Percentiles rank a stretch among this genome's conserved stretches.
Evolutionary conservation across 2,113 vertebrate genomes (phyloP).

Genomic region (Nothobranchius kuhntae): DNA sequence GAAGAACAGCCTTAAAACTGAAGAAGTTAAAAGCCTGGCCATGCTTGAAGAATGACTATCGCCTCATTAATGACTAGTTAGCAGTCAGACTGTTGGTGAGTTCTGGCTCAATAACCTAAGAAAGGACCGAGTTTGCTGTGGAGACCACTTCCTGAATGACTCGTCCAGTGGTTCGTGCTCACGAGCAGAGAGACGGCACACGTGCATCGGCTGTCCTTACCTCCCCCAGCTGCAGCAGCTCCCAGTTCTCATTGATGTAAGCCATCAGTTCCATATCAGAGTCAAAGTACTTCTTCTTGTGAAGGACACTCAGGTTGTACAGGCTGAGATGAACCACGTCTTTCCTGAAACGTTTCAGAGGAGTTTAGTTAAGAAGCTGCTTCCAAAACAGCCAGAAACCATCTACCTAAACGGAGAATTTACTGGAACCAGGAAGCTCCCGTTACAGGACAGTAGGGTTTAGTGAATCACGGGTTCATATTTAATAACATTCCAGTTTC

Average conservation of each 20-base stretch:
- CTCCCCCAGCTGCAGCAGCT: conserved; percentile 92
- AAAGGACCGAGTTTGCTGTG: too few species aligned
- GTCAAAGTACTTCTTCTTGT: conserved; percentile 99
- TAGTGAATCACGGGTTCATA: not conserved
- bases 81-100: too few species aligned
- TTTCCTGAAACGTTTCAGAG: conserved; percentile 81
- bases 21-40: too few species aligned
- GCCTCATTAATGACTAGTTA: too few species aligned
- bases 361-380: not conserved
- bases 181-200: too few species aligned
- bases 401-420: too few species aligned
- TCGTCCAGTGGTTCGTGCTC: too few species aligned
- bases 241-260: conserved; percentile 98
- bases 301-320: conserved; percentile 98
- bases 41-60: too few species aligned
- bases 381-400: not conserved
- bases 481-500: not conserved
- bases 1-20: too few species aligned
- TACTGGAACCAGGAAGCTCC: not conserved
- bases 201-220: conserved; percentile 62
- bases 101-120: too few species aligned
- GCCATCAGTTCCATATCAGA: conserved; percentile 95
- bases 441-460: not conserved
- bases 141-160: too few species aligned
- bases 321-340: conserved; percentile 97